Percentiles rank a stretch among this genome's conserved stretches.
These are phyloP conservation scores for Microcebus jonahi DNA, from an alignment of 2,113 vertebrate species.

Conservation along the genomic window DNA sequence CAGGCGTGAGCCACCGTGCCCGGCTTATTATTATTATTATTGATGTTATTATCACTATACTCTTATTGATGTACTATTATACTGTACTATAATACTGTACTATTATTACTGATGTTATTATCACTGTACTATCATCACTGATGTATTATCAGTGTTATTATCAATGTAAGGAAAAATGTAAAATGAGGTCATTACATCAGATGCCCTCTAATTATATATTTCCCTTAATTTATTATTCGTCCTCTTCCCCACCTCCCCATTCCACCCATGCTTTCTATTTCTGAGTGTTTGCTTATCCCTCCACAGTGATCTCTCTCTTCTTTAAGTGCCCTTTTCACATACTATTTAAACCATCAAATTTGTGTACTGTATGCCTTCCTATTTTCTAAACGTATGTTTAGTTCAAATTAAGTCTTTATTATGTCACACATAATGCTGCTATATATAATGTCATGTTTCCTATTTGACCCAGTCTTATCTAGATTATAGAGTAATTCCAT, in stretches of 20 bases:
- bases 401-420: background rate
- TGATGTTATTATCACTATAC: too few relatives aligned
- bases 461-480: background rate
- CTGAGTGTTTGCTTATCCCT: background rate
- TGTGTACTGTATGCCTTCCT: background rate
- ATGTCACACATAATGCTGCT: background rate
- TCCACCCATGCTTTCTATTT: background rate
- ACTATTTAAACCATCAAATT: background rate
- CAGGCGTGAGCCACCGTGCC: too few relatives aligned
- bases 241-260: background rate
- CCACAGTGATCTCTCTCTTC: background rate
- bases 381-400: background rate
- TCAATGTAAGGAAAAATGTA: background rate
- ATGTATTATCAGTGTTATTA: background rate
- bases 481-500: background rate
- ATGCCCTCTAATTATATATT: background rate
- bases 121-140: background rate
- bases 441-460: background rate
- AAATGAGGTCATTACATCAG: background rate
- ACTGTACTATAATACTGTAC: too few relatives aligned
- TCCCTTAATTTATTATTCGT: background rate
- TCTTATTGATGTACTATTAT: too few relatives aligned
- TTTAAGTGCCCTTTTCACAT: background rate
- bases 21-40: too few relatives aligned
- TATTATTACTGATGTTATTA: background rate